Conservation (phyloP, 2,113 vertebrate genomes). For the Prolemur simus region DNA sequence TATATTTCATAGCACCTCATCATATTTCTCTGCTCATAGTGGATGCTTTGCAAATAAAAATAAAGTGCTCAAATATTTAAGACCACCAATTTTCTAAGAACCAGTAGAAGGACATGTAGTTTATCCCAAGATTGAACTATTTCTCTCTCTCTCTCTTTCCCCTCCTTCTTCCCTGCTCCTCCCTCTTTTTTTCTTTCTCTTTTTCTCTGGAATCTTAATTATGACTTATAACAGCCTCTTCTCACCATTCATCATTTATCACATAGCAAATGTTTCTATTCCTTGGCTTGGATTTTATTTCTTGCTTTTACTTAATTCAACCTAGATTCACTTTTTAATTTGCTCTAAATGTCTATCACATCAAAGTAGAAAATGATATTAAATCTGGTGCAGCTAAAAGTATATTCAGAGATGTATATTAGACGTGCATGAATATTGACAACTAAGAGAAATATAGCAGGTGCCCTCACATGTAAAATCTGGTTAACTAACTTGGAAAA, state of each 20-base stretch:
- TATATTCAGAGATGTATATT: background rate
- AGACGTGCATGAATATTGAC: background rate
- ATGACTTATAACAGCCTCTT: background rate
- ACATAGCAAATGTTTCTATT: background rate
- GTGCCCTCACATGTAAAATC: background rate
- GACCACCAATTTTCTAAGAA: background rate
- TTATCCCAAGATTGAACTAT: background rate
- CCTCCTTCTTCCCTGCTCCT: too few species aligned
- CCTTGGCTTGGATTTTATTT: background rate
- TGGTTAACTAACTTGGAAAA: background rate
- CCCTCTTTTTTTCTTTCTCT: background rate
- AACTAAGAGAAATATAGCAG: background rate
- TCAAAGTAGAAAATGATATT: background rate
- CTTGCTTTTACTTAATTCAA: background rate
- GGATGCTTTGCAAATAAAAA: background rate
- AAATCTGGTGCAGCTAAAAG: background rate
- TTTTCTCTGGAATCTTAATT: background rate
- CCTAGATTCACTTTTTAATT: background rate
- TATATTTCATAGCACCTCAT: background rate
- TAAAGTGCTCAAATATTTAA: background rate
- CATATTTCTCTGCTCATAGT: background rate
- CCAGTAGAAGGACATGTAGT: background rate
- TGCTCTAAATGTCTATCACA: background rate
- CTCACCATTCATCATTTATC: background rate
- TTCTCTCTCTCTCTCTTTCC: background rate